Conservation (phyloP, 2,888 invertebrate species). For the Glaucopsyche alexis region DNA sequence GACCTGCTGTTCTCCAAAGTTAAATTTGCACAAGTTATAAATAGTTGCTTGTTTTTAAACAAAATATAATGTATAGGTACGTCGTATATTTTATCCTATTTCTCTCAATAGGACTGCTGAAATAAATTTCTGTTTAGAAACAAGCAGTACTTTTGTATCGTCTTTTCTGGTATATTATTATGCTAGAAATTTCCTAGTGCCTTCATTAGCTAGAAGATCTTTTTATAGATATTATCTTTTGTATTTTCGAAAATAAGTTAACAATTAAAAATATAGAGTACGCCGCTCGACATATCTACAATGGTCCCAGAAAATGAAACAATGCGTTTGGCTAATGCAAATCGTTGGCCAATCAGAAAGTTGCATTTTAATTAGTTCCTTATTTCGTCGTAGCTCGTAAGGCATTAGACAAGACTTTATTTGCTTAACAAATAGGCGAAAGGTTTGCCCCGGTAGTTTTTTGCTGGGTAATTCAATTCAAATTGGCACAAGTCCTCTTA, state of each 20-base stretch:
- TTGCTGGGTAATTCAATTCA: neutral
- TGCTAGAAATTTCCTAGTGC: no score
- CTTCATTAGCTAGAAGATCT: no score
- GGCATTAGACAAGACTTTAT: constrained; percentile 7
- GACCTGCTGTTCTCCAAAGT: no score
- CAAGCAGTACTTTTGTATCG: no score
- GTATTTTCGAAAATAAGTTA: neutral
- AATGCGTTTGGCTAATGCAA: constrained; percentile 14
- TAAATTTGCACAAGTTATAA: no score
- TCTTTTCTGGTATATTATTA: no score
- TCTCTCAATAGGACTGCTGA: no score
- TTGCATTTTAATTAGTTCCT: constrained; percentile 17
- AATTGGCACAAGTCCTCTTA: neutral
- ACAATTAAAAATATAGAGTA: neutral
- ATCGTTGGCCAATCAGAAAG: neutral
- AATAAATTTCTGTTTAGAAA: no score
- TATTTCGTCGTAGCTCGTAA: constrained; percentile 10
- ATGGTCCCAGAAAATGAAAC: neutral
- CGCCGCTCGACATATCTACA: constrained; percentile 8
- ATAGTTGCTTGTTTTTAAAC: no score
- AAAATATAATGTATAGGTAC: no score
- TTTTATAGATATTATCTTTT: no score
- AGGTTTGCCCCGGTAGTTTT: neutral
- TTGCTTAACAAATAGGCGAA: constrained; percentile 14
- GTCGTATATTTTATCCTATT: no score